Conservation (phyloP, 2,888 invertebrate genomes). For the Erannis defoliaria region DNA sequence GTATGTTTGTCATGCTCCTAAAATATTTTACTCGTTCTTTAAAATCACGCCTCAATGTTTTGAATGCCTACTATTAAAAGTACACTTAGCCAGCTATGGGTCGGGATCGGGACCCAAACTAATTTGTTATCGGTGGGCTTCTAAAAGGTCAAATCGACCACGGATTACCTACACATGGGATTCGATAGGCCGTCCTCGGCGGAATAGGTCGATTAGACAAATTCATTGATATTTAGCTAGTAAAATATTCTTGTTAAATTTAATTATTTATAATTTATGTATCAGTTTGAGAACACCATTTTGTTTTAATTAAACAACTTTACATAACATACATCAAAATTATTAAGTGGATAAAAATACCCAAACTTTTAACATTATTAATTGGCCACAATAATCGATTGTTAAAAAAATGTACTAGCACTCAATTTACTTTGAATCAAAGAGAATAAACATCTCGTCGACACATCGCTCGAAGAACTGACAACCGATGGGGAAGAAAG, state of each 20-base stretch:
- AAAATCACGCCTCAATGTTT: slow-evolving; percentile 16
- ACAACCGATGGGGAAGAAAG: too few relatives aligned
- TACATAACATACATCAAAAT: too few relatives aligned
- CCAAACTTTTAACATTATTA: too few relatives aligned
- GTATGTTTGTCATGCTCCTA: background rate
- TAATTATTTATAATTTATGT: background rate
- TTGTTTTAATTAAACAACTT: too few relatives aligned
- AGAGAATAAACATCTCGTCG: too few relatives aligned
- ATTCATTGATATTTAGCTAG: slow-evolving; percentile 10
- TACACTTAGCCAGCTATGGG: slow-evolving; percentile 15
- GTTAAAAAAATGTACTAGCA: too few relatives aligned
- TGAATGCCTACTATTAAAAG: slow-evolving; percentile 26
- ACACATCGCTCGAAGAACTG: too few relatives aligned
- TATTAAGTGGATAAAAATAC: too few relatives aligned
- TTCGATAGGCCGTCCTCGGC: slow-evolving; percentile 20
- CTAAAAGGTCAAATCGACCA: slow-evolving; percentile 28
- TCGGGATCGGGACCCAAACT: slow-evolving; percentile 16
- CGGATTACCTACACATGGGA: slow-evolving; percentile 28
- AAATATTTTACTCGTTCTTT: slow-evolving; percentile 7
- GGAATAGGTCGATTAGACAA: slow-evolving; percentile 13
- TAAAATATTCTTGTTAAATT: background rate
- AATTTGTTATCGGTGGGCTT: slow-evolving; percentile 30
- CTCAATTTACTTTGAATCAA: too few relatives aligned
- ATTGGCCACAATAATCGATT: too few relatives aligned
- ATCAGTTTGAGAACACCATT: too few relatives aligned